phyloP scores from a whole-genome alignment of 2,113 vertebrate species.

The Catharus bicknelli region DNA sequence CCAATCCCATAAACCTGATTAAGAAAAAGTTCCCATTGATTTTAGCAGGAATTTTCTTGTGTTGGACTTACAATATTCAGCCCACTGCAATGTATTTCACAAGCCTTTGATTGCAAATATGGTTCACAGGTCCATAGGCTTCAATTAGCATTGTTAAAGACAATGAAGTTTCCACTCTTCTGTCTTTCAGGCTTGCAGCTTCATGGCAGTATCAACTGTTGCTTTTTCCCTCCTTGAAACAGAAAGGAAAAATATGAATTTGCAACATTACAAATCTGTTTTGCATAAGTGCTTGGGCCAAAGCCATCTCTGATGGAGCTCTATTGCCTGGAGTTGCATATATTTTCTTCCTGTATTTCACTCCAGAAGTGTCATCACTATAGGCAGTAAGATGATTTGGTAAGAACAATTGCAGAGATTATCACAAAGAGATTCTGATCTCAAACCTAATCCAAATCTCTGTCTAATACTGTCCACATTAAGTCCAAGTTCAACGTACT shows the following conservation, averaged over 20 bases:
- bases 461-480: neutral
- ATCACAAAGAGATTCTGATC: constrained; percentile 28
- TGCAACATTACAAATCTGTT: constrained; percentile 21
- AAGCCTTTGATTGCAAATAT: constrained; percentile 10
- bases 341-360: neutral
- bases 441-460: constrained; percentile 32
- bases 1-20: neutral
- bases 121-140: neutral
- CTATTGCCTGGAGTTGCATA: neutral
- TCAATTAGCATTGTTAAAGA: neutral
- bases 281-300: constrained; percentile 43
- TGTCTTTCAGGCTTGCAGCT: neutral
- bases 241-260: constrained; percentile 22
- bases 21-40: neutral
- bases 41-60: neutral
- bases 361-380: neutral
- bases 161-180: neutral
- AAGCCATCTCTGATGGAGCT: neutral
- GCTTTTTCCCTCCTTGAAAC: constrained; percentile 15
- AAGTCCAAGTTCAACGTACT: neutral
- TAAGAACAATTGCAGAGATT: constrained; percentile 18
- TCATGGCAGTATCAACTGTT: neutral
- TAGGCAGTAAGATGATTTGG: constrained; percentile 12
- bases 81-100: neutral
- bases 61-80: neutral